Percentiles rank a stretch among this genome's conserved stretches.
Conservation (phyloP, 1,140 invertebrate genomes). For the Drosophila triauraria region DNA sequence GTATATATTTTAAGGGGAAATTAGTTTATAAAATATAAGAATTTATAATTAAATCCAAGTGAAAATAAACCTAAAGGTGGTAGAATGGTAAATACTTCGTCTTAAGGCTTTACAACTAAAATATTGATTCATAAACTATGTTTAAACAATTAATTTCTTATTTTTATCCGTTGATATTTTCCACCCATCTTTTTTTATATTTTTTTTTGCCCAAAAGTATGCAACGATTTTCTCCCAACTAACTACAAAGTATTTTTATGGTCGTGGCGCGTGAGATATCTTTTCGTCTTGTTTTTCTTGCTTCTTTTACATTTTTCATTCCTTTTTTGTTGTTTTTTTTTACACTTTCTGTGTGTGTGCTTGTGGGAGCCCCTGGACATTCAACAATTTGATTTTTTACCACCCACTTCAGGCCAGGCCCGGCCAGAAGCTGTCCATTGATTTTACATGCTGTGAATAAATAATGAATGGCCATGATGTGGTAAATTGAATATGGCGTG, state of each 20-base stretch:
- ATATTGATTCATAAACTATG: too few relatives aligned
- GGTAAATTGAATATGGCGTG: constrained; percentile 83
- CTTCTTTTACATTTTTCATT: constrained; percentile 16
- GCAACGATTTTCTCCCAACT: background rate
- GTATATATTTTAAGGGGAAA: background rate
- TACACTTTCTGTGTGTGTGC: background rate
- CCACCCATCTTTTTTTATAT: too few relatives aligned
- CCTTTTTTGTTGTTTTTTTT: background rate
- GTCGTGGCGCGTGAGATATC: background rate
- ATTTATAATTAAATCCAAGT: too few relatives aligned
- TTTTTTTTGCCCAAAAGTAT: background rate
- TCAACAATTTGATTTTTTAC: constrained; percentile 74
- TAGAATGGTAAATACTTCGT: too few relatives aligned
- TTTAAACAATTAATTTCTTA: background rate
- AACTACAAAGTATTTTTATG: constrained; percentile 1
- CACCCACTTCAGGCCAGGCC: constrained; percentile 4
- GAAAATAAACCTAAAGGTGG: too few relatives aligned
- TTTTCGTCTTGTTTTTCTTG: background rate
- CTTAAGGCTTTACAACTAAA: too few relatives aligned
- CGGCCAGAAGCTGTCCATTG: constrained; percentile 54
- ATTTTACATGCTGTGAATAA: constrained; percentile 84
- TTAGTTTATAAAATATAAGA: background rate
- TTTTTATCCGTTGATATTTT: background rate
- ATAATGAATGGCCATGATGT: constrained; percentile 83
- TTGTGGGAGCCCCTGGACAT: constrained; percentile 34